Base-by-base conservation (phyloP, 2,888 invertebrate species). In the Dolichomitus sp. region DNA sequence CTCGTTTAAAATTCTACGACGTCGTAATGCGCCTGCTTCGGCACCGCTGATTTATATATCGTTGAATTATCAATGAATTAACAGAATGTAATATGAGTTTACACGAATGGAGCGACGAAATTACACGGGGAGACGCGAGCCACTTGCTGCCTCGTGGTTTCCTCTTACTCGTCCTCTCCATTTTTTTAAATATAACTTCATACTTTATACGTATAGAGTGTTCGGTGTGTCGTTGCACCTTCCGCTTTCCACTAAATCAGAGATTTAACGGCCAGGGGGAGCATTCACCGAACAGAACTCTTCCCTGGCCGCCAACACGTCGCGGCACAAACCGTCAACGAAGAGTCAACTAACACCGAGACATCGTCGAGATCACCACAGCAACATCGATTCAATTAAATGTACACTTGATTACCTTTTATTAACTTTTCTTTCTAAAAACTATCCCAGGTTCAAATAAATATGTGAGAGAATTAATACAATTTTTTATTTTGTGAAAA, bases 241-340 rank as follows among this genome's bases (percentile, higher is more conserved):
- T 86, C 80, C 80, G 84, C 80, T 78, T 85, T 94, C 93, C 93
- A 89, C 93, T 95, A 95, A 95, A 95, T 95, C 95, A 95, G 94
- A 94, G 94, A 94, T 93, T 94, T 84, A 85, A 85, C 84, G 84
- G 63, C 30, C 69, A 79, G 73, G 17, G 63, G 65, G 52, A 72
- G 65, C 54, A n/a, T n/a, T n/a, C 40, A 23, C 40, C 54, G 63
- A 37, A 19, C 48, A n/a, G n/a, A n/a, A n/a, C 45, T 61, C 23
- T 73, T 54, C n/a, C 68, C 42, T 81, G 68, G 77, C 54, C 27
- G 68, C 42, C 59, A 69, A 69, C 54, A 69, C 27, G 69, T 19
- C 37, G 57, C 57, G 23, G 23, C 23, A 23, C 23, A 23, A 40
- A 5, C 11, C 17, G 27, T 40, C n/a, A 33, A 33, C 3, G 12